A percentile compares a stretch with the other conserved stretches of the same genome.
Evolutionary conservation across 2,888 invertebrate genomes (phyloP).

Genomic region (Thalpophila matura): DNA sequence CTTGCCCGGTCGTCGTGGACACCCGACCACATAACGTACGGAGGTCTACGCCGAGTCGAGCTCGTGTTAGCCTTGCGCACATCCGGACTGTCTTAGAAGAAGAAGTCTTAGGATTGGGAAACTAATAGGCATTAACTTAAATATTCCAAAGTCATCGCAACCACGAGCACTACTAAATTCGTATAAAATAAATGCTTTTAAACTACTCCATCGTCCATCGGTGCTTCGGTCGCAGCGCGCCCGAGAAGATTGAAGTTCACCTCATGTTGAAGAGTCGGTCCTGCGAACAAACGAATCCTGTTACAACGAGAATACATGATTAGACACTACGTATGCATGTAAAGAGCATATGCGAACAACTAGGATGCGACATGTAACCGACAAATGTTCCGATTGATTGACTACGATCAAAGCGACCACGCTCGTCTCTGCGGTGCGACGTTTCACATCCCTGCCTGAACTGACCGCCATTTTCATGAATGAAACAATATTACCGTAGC

Average conservation of each 20-base stretch:
- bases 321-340: slow-evolving; percentile 6
- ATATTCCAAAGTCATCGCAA: slow-evolving; percentile 58
- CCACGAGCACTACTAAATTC: slow-evolving; percentile 65
- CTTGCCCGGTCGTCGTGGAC: slow-evolving; percentile 73
- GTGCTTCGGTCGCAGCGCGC: slow-evolving; percentile 38
- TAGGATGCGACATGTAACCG: slow-evolving; percentile 25
- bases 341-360: slow-evolving; percentile 1
- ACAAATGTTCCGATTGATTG: slow-evolving; percentile 61
- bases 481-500: slow-evolving; percentile 55
- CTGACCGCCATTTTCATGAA: slow-evolving; percentile 36
- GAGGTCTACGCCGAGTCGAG: slow-evolving; percentile 70
- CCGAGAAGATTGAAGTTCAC: slow-evolving; percentile 51
- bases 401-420: slow-evolving; percentile 68
- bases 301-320: slow-evolving; percentile 18
- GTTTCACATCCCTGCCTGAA: slow-evolving; percentile 29
- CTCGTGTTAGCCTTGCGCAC: slow-evolving; percentile 79
- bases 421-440: slow-evolving; percentile 21
- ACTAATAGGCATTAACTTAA: background rate
- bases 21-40: slow-evolving; percentile 58
- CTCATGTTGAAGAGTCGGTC: slow-evolving; percentile 49
- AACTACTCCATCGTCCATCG: slow-evolving; percentile 69
- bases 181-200: slow-evolving; percentile 45
- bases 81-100: slow-evolving; percentile 60
- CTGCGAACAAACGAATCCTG: slow-evolving; percentile 55
- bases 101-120: slow-evolving; percentile 26